Base-by-base conservation (phyloP, 2,888 invertebrate species). In the Galerucella nymphaeae region DNA sequence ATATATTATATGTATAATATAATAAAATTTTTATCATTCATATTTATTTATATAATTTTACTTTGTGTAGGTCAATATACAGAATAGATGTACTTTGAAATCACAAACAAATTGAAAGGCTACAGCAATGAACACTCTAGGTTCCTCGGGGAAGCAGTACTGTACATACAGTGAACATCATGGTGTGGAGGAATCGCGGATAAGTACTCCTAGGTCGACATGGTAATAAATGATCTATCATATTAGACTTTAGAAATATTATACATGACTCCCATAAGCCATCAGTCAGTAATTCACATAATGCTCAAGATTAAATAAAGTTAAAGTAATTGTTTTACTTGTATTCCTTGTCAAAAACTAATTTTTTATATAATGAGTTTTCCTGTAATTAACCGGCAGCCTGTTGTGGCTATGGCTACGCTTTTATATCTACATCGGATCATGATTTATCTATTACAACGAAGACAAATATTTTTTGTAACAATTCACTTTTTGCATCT, bases 111-210 rank as follows among this genome's bases (percentile, higher is more conserved):
- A 85, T 86, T 83, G 84, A 86, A 86, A 86, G 85, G 85, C 86
- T 86, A 86, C 84, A 86, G 86, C 85, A 86, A 86, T 86, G 86
- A 86, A 87, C 87, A 87, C 87, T 84, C 86, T 86, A 86, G 84
- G 85, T 86, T 86, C 85, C 85, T 83, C 83, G 84, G 85, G 86
- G 85, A 87, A 86, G 86, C 86, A 85, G 85, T 85, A 86, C 85
- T 85, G 85, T 84, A 77, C 78, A 75, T 70, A 71, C 75, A 74
- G 66, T 72, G 67, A 77, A 77, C 75, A 76, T 71, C 23, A 76
- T 65, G 74, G 75, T 68, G 65, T 58, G 67, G n/a, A 55, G 18
- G 55, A 42, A 30, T 13, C 42, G 42, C 42, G 61, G 42, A 42
- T 62, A 62, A 62, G 30, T 42, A 42, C 23, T 58, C 53, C 0